phyloP scores from a whole-genome alignment of 2,113 vertebrate species.

The Myodes glareolus region DNA sequence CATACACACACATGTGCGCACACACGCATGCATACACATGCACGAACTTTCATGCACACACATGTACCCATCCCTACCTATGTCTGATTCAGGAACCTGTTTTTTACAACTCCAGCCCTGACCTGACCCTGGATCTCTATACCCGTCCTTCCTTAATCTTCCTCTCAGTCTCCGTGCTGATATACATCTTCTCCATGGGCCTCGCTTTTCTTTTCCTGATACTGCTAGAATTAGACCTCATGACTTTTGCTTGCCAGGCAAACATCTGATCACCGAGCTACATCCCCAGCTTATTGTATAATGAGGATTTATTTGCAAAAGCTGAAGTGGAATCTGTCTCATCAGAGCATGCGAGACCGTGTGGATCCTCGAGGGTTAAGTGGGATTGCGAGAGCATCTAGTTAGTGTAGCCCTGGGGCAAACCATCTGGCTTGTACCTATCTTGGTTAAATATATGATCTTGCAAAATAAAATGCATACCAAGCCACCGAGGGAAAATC shows the following conservation, averaged over 20 bases:
- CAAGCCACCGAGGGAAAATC: background rate
- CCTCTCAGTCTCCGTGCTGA: background rate
- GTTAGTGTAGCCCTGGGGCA: background rate
- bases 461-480: constrained; percentile 5
- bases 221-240: background rate
- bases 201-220: background rate
- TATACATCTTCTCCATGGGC: background rate
- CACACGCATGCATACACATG: accelerated
- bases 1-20: accelerated
- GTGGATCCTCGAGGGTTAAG: background rate
- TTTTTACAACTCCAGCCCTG: background rate
- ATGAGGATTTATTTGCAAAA: background rate
- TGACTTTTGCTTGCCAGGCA: background rate
- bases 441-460: constrained; percentile 7
- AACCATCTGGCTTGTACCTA: background rate
- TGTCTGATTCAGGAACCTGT: background rate
- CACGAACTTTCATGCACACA: background rate
- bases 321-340: background rate
- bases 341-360: background rate
- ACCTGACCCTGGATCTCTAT: background rate
- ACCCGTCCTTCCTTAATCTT: background rate
- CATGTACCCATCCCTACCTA: background rate
- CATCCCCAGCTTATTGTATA: background rate
- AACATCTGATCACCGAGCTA: background rate
- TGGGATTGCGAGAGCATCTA: background rate